Percentiles rank a stretch among this genome's conserved stretches.
These are phyloP conservation scores for Pteria penguin DNA, from an alignment of 2,888 invertebrate genomes.

Conservation along the genomic window DNA sequence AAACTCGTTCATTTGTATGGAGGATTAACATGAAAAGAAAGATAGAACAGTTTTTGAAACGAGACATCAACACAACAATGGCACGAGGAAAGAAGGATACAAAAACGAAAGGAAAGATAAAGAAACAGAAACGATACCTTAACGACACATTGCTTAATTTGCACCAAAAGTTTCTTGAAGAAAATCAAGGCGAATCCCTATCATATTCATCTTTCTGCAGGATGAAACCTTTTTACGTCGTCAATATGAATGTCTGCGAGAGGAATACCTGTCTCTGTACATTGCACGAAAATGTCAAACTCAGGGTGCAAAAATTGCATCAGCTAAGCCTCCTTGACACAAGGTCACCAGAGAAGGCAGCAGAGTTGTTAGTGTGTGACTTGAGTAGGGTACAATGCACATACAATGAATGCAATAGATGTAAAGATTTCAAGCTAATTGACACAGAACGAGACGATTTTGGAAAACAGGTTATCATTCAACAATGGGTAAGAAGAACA, in stretches of 20 bases:
- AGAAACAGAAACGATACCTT: conserved; percentile 50
- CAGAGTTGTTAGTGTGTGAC: conserved; percentile 21
- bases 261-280: conserved; percentile 52
- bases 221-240: conserved; percentile 52
- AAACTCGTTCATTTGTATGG: not conserved
- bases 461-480: conserved; percentile 16
- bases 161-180: conserved; percentile 34
- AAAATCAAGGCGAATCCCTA: conserved; percentile 36
- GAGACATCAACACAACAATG: conserved; percentile 45
- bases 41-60: conserved; percentile 21
- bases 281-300: conserved; percentile 40
- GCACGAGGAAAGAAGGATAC: conserved; percentile 49
- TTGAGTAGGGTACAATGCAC: conserved; percentile 21
- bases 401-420: conserved; percentile 34
- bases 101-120: conserved; percentile 33
- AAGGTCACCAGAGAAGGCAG: not conserved
- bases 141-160: conserved; percentile 44
- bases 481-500: conserved; percentile 15
- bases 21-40: not conserved
- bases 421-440: conserved; percentile 1
- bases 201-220: conserved; percentile 44
- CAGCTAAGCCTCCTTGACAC: conserved; percentile 10
- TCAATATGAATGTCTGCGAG: conserved; percentile 26
- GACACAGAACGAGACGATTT: not conserved
- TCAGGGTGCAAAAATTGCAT: conserved; percentile 20